Base-by-base conservation (phyloP, 2,797 vertebrate genomes). In the Sebastes nivosus region DNA sequence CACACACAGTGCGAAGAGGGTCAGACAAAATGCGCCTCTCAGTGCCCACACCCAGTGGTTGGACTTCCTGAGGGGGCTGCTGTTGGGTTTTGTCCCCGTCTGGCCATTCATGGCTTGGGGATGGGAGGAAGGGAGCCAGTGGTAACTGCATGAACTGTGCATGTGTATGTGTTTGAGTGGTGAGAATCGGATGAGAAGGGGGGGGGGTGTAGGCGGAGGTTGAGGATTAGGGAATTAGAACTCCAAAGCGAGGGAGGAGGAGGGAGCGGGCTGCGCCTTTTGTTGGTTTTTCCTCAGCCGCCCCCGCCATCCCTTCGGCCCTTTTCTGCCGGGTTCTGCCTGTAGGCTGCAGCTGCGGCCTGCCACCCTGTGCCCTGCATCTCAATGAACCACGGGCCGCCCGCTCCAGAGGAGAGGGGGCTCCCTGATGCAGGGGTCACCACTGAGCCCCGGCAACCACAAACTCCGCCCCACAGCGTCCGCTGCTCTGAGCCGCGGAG, bases 301-400 rank as follows among this genome's bases (percentile, higher is more conserved):
- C 94, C 95, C 95, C 91, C 94, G 89, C 94, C 94, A 88, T 89
- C 93, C 92, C 93, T 87, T 93, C 85, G 90, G 96, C 95, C 91
- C 95, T 93, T 94, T 95, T 95, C 94, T 95, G 90, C 93, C 91
- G 90, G 86, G 91, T 82, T 90, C 91, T 93, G 93, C 91, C 93
- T 94, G 92, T 93, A 95, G 96, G 94, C 89, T 96, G 96, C 97
- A 98, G 97, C 97, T 97, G 96, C 93, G 85, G 92, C 95, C 94
- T 89, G 92, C 87, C 83, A 67, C 91, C 94, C 95, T 90, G 94
- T 94, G 95, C 95, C 95, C 95, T 91, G 97, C 95, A 97, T 97
- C 94, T 95, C 94, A 97, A 97, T 96, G 96, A 97, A 95, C 92
- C 76, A 22, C 81, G 66, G 69, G 85, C 85, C 91, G 91, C 83